Conservation (phyloP, 2,797 vertebrate species). For the Enteromius argenteus region DNA sequence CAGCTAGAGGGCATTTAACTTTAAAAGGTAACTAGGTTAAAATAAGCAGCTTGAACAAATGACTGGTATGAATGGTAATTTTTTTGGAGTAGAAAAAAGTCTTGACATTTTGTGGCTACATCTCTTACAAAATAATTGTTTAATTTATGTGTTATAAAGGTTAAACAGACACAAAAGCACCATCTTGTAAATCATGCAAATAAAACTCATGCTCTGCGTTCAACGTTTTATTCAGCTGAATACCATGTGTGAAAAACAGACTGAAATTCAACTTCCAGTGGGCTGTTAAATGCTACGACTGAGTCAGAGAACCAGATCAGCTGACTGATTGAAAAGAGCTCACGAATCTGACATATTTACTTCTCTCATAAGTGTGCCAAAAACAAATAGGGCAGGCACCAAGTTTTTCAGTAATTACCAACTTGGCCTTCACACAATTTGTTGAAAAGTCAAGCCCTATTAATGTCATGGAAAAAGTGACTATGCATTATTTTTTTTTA, state of each 20-base stretch:
- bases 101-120: neutral
- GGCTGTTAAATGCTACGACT: neutral
- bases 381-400: neutral
- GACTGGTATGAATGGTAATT: too few relatives aligned
- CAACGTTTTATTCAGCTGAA: neutral
- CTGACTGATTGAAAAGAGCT: neutral
- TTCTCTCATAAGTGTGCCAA: neutral
- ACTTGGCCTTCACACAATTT: neutral
- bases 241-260: constrained; percentile 16
- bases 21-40: too few relatives aligned
- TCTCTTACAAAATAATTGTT: neutral
- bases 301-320: neutral
- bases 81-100: too few relatives aligned
- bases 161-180: neutral
- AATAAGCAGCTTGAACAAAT: neutral
- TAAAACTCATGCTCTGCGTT: neutral
- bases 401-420: neutral
- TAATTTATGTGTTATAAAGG: neutral
- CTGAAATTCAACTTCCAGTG: constrained; percentile 1
- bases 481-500: neutral
- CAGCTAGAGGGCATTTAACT: too few relatives aligned
- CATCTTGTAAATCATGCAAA: neutral
- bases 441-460: neutral
- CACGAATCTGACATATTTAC: neutral
- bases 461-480: neutral